Evolutionary conservation across 1,140 invertebrate species (phyloP).

Genomic region (Eulimnadia texana): DNA sequence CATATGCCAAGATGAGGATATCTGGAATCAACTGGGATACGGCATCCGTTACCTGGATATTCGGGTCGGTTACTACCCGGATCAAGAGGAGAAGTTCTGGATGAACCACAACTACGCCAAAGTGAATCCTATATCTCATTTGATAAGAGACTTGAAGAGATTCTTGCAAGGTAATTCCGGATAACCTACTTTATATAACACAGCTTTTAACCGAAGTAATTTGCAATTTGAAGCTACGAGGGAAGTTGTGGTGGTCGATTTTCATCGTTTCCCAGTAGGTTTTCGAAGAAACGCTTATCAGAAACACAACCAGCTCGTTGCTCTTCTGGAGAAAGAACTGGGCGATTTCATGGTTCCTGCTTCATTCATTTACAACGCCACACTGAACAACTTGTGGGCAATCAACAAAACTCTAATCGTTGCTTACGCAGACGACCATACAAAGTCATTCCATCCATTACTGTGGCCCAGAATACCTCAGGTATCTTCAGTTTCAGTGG

Average conservation of each 20-base stretch:
- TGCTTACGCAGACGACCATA: slow-evolving; percentile 22
- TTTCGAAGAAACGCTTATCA: slow-evolving; percentile 25
- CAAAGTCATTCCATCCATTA: slow-evolving; percentile 31
- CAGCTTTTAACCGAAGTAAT: neutral
- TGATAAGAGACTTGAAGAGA: slow-evolving; percentile 43
- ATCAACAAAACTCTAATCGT: slow-evolving; percentile 21
- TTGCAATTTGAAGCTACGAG: slow-evolving; percentile 16
- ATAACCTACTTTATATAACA: neutral
- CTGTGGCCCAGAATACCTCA: slow-evolving; percentile 51
- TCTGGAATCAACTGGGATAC: slow-evolving; percentile 62
- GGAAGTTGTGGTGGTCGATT: slow-evolving; percentile 52
- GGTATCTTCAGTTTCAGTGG: slow-evolving; percentile 4
- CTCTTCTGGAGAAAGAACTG: slow-evolving; percentile 44
- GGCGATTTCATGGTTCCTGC: slow-evolving; percentile 36
- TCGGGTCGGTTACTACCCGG: slow-evolving; percentile 42
- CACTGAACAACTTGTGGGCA: slow-evolving; percentile 36
- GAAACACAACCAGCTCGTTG: slow-evolving; percentile 38
- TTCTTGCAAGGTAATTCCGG: slow-evolving; percentile 33
- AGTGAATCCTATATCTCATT: slow-evolving; percentile 42
- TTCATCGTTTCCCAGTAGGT: slow-evolving; percentile 53
- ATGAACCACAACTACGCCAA: slow-evolving; percentile 52
- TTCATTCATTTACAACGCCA: slow-evolving; percentile 25
- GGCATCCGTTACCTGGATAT: slow-evolving; percentile 68
- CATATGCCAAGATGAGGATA: slow-evolving; percentile 52
- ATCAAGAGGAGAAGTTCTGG: slow-evolving; percentile 37